Evolutionary conservation across 2,888 invertebrate species (phyloP).

Genomic region (Cepaea hortensis): DNA sequence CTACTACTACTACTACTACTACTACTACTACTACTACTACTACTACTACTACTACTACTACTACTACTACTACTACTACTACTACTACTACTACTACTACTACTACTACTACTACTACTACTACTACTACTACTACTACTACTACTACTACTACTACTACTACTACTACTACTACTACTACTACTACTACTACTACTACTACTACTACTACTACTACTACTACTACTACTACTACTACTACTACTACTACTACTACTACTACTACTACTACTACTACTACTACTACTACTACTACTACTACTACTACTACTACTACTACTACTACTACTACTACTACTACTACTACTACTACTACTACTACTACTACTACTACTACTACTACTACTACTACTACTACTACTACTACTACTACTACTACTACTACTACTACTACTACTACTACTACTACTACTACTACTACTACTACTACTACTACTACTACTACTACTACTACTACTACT

Average conservation of each 20-base stretch:
- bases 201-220: conserved; percentile 34
- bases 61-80: conserved; percentile 34
- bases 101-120: conserved; percentile 34
- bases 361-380: no score
- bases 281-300: conserved; percentile 11
- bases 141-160: conserved; percentile 34
- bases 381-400: no score
- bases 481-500: no score
- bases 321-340: no score
- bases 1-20: conserved; percentile 34
- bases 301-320: no score
- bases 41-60: conserved; percentile 34
- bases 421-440: no score
- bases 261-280: conserved; percentile 34
- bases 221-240: conserved; percentile 34
- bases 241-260: conserved; percentile 34
- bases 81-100: conserved; percentile 34
- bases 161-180: conserved; percentile 34
- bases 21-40: conserved; percentile 34
- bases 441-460: no score
- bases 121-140: conserved; percentile 34
- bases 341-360: no score
- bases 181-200: conserved; percentile 34
- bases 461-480: no score
- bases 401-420: no score